A percentile compares a stretch with the other conserved stretches of the same genome.
These are phyloP conservation scores for Balanococcus diminutus DNA, from an alignment of 2,888 invertebrate species.

Conservation along the genomic window DNA sequence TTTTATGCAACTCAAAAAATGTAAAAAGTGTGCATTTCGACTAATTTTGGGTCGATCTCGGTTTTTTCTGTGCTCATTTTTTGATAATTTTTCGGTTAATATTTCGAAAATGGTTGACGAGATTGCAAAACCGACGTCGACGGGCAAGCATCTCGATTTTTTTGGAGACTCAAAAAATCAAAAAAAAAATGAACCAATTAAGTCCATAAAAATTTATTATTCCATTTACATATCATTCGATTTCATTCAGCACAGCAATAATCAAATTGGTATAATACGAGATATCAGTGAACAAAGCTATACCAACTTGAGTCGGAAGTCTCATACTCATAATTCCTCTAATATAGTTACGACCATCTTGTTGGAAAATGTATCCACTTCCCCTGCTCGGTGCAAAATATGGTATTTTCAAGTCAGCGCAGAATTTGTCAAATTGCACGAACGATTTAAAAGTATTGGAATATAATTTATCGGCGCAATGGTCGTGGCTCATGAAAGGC, in stretches of 20 bases:
- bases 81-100: no score
- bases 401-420: conserved; percentile 57
- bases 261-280: background rate
- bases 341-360: background rate
- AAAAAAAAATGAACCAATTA: no score
- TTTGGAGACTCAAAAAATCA: no score
- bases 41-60: no score
- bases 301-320: background rate
- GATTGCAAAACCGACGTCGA: no score
- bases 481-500: conserved; percentile 56
- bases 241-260: background rate
- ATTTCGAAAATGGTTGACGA: no score
- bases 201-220: no score
- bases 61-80: no score
- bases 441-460: conserved; percentile 55
- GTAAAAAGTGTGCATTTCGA: no score
- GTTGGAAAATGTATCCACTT: background rate
- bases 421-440: conserved; percentile 58
- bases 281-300: background rate
- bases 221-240: background rate
- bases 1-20: no score
- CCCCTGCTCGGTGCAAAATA: background rate
- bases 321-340: background rate
- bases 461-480: conserved; percentile 55
- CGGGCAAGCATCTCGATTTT: no score